These are phyloP conservation scores for Martes flavigula DNA, from an alignment of 2,797 vertebrate genomes.

Conservation along the genomic window DNA sequence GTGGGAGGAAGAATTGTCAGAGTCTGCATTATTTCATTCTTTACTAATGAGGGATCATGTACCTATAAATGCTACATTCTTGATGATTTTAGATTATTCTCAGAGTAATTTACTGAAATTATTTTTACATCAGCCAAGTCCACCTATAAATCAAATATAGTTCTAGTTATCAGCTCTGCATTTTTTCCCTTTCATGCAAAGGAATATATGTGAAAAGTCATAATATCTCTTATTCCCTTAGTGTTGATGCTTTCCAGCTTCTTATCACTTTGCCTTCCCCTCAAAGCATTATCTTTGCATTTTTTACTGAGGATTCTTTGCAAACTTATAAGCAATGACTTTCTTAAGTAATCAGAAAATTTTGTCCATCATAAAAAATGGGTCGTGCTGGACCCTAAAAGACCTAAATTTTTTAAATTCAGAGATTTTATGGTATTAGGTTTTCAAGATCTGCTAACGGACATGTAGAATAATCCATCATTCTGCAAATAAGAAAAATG, in stretches of 20 bases:
- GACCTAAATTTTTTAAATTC: background rate
- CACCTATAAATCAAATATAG: conserved; percentile 55
- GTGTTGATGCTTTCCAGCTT: background rate
- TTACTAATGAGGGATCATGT: conserved; percentile 13
- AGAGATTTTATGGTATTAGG: background rate
- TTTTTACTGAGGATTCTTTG: conserved; percentile 4
- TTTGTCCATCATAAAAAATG: background rate
- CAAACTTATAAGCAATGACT: background rate
- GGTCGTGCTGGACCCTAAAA: background rate
- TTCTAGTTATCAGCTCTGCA: background rate
- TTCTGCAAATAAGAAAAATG: background rate
- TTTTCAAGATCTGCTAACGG: background rate
- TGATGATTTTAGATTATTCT: conserved; percentile 42
- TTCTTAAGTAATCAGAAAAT: background rate
- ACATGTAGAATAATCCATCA: background rate
- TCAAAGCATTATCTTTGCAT: background rate
- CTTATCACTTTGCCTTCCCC: background rate
- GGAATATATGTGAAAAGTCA: background rate
- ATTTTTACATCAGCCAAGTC: conserved; percentile 51
- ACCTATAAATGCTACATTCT: background rate
- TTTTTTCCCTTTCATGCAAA: conserved; percentile 30
- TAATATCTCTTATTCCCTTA: background rate
- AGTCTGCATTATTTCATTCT: conserved; percentile 20
- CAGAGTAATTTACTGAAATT: conserved; percentile 56
- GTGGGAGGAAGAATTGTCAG: conserved; percentile 32